A percentile compares a stretch with the other conserved stretches of the same genome.
These are phyloP conservation scores for Drosophila aldrichi DNA, from an alignment of 2,888 invertebrate species.

Conservation along the genomic window DNA sequence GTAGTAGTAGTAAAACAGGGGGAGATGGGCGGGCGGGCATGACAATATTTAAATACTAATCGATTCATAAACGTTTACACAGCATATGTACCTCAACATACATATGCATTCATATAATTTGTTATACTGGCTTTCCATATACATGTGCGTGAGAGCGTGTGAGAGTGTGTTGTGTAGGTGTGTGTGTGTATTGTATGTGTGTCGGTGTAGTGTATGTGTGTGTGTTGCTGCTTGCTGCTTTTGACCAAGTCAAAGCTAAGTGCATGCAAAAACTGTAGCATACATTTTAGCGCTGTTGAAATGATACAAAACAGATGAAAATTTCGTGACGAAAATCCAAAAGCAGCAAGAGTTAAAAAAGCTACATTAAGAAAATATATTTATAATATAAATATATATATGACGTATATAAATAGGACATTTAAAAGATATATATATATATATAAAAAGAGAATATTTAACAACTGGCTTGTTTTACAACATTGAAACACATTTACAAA, in stretches of 20 bases:
- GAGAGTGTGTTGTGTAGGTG: conserved; percentile 14
- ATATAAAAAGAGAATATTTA: conserved; percentile 28
- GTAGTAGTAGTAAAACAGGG: conserved; percentile 2
- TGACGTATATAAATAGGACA: conserved; percentile 21
- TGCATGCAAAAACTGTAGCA: conserved; percentile 73
- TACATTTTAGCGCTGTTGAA: conserved; percentile 63
- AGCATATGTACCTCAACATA: conserved; percentile 36
- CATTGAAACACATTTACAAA: conserved; percentile 57
- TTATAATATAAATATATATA: conserved; percentile 28
- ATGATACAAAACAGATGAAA: conserved; percentile 13
- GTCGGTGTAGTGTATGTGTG: conserved; percentile 9
- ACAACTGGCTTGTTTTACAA: conserved; percentile 42
- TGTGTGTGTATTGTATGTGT: conserved; percentile 1
- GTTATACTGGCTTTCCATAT: conserved; percentile 77
- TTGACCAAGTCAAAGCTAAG: conserved; percentile 16
- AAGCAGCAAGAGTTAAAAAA: conserved; percentile 61
- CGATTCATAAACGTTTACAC: conserved; percentile 80
- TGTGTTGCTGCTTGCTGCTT: conserved; percentile 45
- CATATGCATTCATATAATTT: conserved; percentile 51
- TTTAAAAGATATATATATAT: conserved; percentile 34
- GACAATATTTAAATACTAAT: conserved; percentile 78
- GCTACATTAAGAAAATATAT: conserved; percentile 44
- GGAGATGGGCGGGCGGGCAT: conserved; percentile 12
- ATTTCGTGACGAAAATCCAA: conserved; percentile 39
- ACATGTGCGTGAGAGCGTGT: conserved; percentile 44